Percentiles rank a stretch among this genome's conserved stretches.
Conservation (phyloP, 2,113 vertebrate genomes). For the Tylochromis polylepis region DNA sequence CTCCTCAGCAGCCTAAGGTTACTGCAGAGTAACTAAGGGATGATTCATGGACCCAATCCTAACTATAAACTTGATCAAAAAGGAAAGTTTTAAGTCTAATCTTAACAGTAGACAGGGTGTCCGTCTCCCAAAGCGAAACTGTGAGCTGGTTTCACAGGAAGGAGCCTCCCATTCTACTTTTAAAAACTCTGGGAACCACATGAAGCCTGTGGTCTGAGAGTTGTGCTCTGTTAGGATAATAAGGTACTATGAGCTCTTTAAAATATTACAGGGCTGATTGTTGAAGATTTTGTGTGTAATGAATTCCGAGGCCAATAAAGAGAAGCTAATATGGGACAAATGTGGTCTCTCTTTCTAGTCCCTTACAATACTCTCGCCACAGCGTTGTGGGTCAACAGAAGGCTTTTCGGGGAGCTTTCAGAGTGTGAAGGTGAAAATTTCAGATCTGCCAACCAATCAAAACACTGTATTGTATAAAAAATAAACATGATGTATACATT, state of each 20-base stretch:
- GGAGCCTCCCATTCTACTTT: neutral
- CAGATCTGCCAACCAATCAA: neutral
- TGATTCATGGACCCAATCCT: neutral
- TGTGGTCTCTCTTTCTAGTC: neutral
- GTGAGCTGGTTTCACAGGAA: neutral
- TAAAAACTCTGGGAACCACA: neutral
- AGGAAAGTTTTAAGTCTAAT: neutral
- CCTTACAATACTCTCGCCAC: neutral
- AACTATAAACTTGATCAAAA: too few relatives aligned
- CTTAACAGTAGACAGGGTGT: neutral
- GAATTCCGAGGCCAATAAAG: neutral
- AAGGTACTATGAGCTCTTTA: neutral
- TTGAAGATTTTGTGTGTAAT: neutral
- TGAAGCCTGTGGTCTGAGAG: neutral
- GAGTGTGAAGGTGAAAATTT: neutral
- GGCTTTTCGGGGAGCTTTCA: neutral
- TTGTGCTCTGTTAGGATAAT: neutral
- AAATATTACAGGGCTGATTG: neutral
- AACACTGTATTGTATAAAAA: neutral
- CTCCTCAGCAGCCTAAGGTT: neutral
- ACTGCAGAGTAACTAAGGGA: neutral
- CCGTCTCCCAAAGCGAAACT: neutral
- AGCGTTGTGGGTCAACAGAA: neutral
- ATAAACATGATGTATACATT: accelerated
- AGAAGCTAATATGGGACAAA: neutral